Evolutionary conservation across 1,140 invertebrate genomes (phyloP).

Genomic region (Phymorhynchus buccinoides): DNA sequence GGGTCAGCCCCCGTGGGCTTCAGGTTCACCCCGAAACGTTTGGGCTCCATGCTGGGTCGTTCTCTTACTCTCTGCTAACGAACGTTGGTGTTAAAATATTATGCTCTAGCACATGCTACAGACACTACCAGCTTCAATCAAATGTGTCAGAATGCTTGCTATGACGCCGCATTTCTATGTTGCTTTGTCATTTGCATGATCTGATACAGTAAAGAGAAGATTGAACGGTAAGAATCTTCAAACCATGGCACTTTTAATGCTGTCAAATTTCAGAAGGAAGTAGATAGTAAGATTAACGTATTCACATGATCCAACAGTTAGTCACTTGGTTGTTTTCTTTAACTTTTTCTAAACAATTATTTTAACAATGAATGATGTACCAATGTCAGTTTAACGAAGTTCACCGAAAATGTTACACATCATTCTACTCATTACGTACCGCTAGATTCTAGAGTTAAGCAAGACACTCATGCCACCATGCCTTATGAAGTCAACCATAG

Average conservation of each 20-base stretch:
- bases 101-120: neutral
- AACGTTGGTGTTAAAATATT: neutral
- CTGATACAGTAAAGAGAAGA: neutral
- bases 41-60: constrained; percentile 17
- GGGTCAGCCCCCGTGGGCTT: constrained; percentile 21
- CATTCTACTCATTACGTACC: neutral
- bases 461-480: constrained; percentile 14
- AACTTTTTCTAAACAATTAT: no score
- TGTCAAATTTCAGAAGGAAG: neutral
- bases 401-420: neutral
- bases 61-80: neutral
- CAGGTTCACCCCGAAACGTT: constrained; percentile 28
- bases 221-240: neutral
- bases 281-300: no score
- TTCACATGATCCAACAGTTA: neutral
- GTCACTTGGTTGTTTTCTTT: no score
- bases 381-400: neutral
- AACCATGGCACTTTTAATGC: no score
- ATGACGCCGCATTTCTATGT: neutral
- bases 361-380: no score
- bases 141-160: constrained; percentile 5
- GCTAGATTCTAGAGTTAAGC: neutral
- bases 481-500: neutral
- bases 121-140: neutral
- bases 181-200: neutral